Conservation (phyloP, 2,113 vertebrate species). For the Gasterosteus nipponicus region DNA sequence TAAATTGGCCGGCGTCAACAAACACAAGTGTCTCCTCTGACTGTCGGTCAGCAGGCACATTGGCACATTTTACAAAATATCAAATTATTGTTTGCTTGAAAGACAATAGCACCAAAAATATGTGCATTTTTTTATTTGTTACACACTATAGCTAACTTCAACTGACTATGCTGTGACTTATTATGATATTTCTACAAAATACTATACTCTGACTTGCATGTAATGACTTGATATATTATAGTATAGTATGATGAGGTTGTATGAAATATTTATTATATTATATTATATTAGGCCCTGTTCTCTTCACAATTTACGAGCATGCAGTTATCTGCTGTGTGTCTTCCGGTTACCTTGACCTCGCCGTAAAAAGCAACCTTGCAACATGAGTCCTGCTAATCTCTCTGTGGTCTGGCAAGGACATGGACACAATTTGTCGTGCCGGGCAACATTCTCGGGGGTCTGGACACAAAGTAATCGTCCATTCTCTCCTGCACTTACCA, state of each 20-base stretch:
- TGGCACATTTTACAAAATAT: neutral
- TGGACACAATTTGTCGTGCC: neutral
- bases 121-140: neutral
- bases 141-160: neutral
- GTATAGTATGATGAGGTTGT: no score
- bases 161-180: neutral
- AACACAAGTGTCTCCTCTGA: no score
- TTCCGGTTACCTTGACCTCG: slow-evolving; percentile 35
- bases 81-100: neutral
- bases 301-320: neutral
- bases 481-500: slow-evolving; percentile 10
- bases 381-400: slow-evolving; percentile 22
- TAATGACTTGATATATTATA: no score
- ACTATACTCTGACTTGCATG: neutral
- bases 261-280: no score
- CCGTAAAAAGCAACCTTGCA: slow-evolving; percentile 14
- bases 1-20: neutral
- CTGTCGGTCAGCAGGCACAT: neutral
- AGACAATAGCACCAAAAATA: slow-evolving; percentile 6
- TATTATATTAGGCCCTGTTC: neutral
- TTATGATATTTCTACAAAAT: neutral
- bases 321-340: neutral
- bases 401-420: slow-evolving; percentile 20
- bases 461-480: slow-evolving; percentile 10
- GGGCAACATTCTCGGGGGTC: slow-evolving; percentile 8